These are phyloP conservation scores for Tolmerus cingulatus DNA, from an alignment of 2,888 invertebrate species.

Conservation along the genomic window DNA sequence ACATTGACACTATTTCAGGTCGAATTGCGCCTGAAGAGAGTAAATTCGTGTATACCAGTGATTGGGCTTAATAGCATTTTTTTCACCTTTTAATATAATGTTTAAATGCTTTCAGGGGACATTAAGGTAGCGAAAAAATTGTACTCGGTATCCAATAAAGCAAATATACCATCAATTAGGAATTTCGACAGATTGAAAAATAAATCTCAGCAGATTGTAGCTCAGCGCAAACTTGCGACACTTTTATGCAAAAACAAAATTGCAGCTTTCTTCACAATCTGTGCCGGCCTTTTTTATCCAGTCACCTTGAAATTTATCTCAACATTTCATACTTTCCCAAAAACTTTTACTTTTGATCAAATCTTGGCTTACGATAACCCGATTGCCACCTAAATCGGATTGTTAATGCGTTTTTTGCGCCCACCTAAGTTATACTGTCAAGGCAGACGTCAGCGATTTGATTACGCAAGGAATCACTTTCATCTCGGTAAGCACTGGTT, in stretches of 20 bases:
- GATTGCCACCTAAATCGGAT: background rate
- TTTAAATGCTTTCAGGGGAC: background rate
- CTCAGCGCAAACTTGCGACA: background rate
- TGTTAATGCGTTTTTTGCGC: background rate
- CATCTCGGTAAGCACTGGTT: background rate
- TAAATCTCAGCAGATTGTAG: background rate
- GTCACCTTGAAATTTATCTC: background rate
- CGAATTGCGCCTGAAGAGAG: background rate
- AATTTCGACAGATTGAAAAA: background rate
- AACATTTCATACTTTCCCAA: background rate
- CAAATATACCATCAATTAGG: background rate
- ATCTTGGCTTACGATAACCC: background rate
- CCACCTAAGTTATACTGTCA: background rate
- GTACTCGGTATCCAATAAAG: background rate
- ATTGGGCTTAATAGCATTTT: background rate
- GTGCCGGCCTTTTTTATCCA: background rate
- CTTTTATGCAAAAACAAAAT: background rate
- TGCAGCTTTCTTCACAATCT: background rate
- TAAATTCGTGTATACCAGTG: background rate
- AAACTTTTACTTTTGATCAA: background rate
- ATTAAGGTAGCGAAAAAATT: background rate
- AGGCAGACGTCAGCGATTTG: background rate
- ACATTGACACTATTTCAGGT: conserved; percentile 16
- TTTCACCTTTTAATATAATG: background rate
- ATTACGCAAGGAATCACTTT: background rate